Base-by-base conservation (phyloP, 1,140 invertebrate species). In the Cardiocondyla obscurior region DNA sequence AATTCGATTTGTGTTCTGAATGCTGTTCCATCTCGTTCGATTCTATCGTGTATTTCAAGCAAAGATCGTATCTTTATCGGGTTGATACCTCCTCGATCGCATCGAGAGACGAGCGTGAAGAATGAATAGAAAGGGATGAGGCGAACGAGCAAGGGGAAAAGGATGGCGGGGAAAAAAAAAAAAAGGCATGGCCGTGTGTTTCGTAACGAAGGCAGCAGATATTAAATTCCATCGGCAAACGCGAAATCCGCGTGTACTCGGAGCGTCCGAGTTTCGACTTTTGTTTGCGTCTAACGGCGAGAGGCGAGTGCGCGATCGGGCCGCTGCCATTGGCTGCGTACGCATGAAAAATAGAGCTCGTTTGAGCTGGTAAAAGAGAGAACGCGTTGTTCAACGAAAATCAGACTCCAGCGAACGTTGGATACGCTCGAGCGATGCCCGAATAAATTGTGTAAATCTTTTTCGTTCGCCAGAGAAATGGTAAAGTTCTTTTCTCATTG, bases 171-270 rank as follows among this genome's bases (percentile, higher is more conserved):
- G n/a, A n/a, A n/a, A n/a, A n/a, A n/a, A n/a, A 30, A 62, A 82
- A 79, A 87, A 86, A 87, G 83, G 62, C 69, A 62, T 36, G 81
- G 53, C 69, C 64, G 85, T 28, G 46, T 86, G 73, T 87, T 87
- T 82, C 85, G 82, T 86, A 87, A 87, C 85, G 85, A 86, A 86
- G 84, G 85, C 84, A 86, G 85, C 85, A 82, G 85, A 87, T 87
- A 87, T 87, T 87, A 87, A 87, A 87, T 87, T 87, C 85, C 85
- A 86, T 86, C 85, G 85, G 53, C 85, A 86, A 87, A 85, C 85
- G 79, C 44, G 85, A 84, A 85, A 87, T 87, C 81, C 73, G 65
- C 81, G 85, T 79, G 81, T 83, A 83, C 79, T 58, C 79, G 85
- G 69, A 73, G 69, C 84, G 81, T 86, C 79, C 85, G 81, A 83